Base-by-base conservation (phyloP, 2,797 vertebrate species). In the Dryobates pubescens region DNA sequence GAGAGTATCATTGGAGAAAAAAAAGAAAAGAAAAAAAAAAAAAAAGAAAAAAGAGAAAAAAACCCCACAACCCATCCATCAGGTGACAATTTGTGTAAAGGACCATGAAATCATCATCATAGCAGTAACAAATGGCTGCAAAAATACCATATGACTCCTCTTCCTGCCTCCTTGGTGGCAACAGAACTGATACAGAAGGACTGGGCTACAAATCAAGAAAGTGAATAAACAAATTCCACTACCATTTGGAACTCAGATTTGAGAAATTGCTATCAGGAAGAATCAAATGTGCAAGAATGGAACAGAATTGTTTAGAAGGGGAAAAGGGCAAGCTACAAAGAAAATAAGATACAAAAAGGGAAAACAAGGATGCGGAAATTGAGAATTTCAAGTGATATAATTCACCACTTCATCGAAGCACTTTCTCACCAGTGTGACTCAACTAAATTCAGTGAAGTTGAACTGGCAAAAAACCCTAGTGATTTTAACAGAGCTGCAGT, bases 131-230 rank as follows among this genome's bases (percentile, higher is more conserved):
- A 97, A 97, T 97, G 97, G 86, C 80, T 97, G 87, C 89, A 81
- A 96, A 97, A 97, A 97, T 97, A 91, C 96, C 96, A 93, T 88
- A 77, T 64, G 76, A 97, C 62, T 96, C 76, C 82, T 88, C 94
- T 97, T 97, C 96, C 95, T 96, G 88, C 90, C 85, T 89, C 72
- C 94, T 97, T 83, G 72, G 83, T 89, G 91, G 93, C 89, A 96
- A 88, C 93, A 96, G 96, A 97, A 96, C 80, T 71, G 91, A 83
- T 95, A 84, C 92, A 95, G 94, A 97, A 92, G 69, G 75, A 94
- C 67, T 97, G 97, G 97, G 97, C 96, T 97, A 86, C 77, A 95
- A 95, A 95, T 96, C 97, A 97, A 97, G 95, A 94, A 96, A 96
- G 89, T 30, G 92, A 95, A 95, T 96, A 97, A 97, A 97, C 93